Evolutionary conservation across 2,888 invertebrate genomes (phyloP), one percentile per base, ranked within the genome.

Genomic region (Lissonota sp.): DNA sequence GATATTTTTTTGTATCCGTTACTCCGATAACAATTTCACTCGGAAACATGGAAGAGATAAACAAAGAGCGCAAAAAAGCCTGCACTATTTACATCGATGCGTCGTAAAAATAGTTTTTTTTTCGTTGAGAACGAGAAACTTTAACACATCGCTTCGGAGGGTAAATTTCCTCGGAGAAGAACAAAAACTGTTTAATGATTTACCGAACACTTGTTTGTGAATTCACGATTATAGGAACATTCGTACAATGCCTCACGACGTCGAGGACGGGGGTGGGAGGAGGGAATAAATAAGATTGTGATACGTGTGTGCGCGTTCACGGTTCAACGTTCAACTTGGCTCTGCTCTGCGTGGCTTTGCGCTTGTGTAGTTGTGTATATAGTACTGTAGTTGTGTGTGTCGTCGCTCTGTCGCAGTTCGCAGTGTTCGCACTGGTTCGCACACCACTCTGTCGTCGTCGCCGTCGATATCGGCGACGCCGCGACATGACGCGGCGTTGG

Each of bases 261-360:
- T 12, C 5, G 16, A 46, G 16, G 7, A 63, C 16, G 4, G 26
- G 26, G 10, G 12, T 37, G 10, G 14, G 12, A 16, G 26, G 14
- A 39, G 1, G 12, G 40, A 14, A 74, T 44, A 66, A 46, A 49
- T 46, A 53, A 58, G 66, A 74, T 49, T 37, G 57, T 58, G 12
- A 57, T 71, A 71, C 72, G 67, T 62, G 67, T 67, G 71, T 80
- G 63, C 58, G 7, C 10, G 16, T 67, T 75, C 46, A 80, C 80
- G 53, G 75, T 76, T 67, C 76, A 76, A 76, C 76, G 75, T 75
- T 67, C 75, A 80, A 69, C 70, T n/a, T n/a, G n/a, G n/a, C n/a
- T n/a, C n/a, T n/a, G n/a, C n/a, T n/a, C n/a, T n/a, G n/a, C n/a
- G n/a, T n/a, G n/a, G n/a, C n/a, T n/a, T n/a, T 71, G n/a, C 6